Percentiles rank a stretch among this genome's conserved stretches.
Conservation (phyloP, 2,113 vertebrate genomes). For the Orycteropus afer region DNA sequence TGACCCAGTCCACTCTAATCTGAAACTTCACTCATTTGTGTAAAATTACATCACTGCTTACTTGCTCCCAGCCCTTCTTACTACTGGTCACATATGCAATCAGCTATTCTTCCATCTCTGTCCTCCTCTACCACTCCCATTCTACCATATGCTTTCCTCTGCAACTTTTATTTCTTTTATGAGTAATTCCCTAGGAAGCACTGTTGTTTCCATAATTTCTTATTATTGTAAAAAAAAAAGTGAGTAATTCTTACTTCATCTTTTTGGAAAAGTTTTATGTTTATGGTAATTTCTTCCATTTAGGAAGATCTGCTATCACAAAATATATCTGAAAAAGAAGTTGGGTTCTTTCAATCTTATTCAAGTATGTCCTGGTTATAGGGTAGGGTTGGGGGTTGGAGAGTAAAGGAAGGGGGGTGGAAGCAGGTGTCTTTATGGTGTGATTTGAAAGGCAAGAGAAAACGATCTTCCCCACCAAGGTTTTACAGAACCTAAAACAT, state of each 20-base stretch:
- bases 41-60: not conserved
- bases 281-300: conserved; percentile 6
- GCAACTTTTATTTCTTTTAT: not conserved
- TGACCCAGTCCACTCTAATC: not conserved
- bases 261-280: not conserved
- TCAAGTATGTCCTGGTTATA: not conserved
- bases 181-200: not conserved
- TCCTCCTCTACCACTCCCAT: not conserved
- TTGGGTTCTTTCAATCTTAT: not conserved
- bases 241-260: conserved; percentile 32
- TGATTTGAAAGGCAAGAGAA: not conserved
- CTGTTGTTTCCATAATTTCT: not conserved
- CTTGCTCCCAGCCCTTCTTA: not conserved
- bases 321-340: not conserved
- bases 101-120: not conserved
- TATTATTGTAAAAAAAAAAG: not conserved
- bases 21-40: not conserved
- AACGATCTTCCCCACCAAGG: not conserved
- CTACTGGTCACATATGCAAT: not conserved
- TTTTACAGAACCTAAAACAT: not conserved
- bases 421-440: not conserved
- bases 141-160: not conserved
- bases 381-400: not conserved
- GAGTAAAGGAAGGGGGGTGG: no score
- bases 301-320: not conserved